Base-by-base conservation (phyloP, 2,888 invertebrate genomes). In the Teleiodes luculella region DNA sequence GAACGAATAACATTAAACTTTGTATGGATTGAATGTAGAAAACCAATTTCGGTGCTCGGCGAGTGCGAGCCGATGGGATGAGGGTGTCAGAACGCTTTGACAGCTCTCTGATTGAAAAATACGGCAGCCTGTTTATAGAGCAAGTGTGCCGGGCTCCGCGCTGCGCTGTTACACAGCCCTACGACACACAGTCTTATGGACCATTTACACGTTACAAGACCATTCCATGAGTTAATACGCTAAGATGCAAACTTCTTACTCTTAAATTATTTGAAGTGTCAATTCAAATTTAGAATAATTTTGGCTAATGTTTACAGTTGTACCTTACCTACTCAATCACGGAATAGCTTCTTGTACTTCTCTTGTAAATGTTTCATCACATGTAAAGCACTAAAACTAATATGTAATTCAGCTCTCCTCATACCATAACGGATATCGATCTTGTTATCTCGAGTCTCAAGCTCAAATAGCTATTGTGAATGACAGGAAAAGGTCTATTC, bases 31-130 rank as follows among this genome's bases (percentile, higher is more conserved):
- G 89, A 88, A 90, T 89, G 90, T 90, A 90, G 90, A 89, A 90
- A 90, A 90, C 89, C 90, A 90, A 90, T 90, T 90, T 90, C 87
- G 88, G 88, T 86, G 85, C 81, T 85, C 89, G 88, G 82, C 86
- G 89, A 87, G 86, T 85, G 86, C 88, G 88, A 86, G 89, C 88
- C 89, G 88, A 84, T 83, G 85, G 88, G 89, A 90, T 90, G 90
- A 90, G 91, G 90, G 90, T 88, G 89, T 89, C 90, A 90, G 88
- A 90, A 90, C 83, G 90, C 88, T 90, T 90, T 91, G 91, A 91
- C 91, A 91, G 91, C 85, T 91, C 88, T 83, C 90, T 91, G 91
- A 91, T 91, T 91, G 91, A 91, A 91, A 91, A 91, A 90, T 91
- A 90, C 90, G 90, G 88, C 84, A 89, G 86, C 82, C 89, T 90